Conservation (phyloP, 1,140 invertebrate genomes). For the Drosophila pruinosa region DNA sequence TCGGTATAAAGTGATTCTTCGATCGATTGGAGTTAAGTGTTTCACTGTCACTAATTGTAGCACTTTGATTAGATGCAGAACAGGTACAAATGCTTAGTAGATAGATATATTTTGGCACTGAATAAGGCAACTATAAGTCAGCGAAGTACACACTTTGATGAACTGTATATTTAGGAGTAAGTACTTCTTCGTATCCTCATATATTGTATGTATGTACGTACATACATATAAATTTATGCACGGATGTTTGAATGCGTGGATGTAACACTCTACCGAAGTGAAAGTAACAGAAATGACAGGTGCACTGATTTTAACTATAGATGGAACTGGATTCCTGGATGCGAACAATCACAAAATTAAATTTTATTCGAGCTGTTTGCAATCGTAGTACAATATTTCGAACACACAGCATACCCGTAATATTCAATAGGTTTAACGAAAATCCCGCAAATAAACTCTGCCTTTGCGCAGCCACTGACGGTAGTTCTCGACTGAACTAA, state of each 20-base stretch:
- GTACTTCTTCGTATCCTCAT: not conserved
- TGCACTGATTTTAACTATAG: slow-evolving; percentile 5
- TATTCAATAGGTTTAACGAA: slow-evolving; percentile 61
- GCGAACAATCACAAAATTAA: slow-evolving; percentile 18
- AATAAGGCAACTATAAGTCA: slow-evolving; percentile 73
- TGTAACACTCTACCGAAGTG: slow-evolving; percentile 34
- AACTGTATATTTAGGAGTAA: not conserved
- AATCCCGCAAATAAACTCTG: slow-evolving; percentile 79
- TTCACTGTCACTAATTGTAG: slow-evolving; percentile 42
- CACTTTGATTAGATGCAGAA: slow-evolving; percentile 50
- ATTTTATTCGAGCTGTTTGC: slow-evolving; percentile 32
- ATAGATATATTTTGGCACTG: slow-evolving; percentile 71
- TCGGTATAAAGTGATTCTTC: not conserved
- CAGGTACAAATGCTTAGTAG: slow-evolving; percentile 68
- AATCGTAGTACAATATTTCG: slow-evolving; percentile 43
- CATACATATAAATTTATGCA: slow-evolving; percentile 5
- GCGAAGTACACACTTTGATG: slow-evolving; percentile 15
- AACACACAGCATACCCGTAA: slow-evolving; percentile 31
- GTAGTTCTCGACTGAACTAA: slow-evolving; percentile 82
- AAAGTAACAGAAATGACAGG: slow-evolving; percentile 30
- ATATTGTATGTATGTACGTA: slow-evolving; percentile 12
- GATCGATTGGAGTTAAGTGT: not conserved
- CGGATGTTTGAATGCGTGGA: not conserved
- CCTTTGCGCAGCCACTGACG: slow-evolving; percentile 82
- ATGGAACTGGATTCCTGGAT: slow-evolving; percentile 17